Evolutionary conservation across 2,888 invertebrate genomes (phyloP).

Genomic region (Muscina levida): DNA sequence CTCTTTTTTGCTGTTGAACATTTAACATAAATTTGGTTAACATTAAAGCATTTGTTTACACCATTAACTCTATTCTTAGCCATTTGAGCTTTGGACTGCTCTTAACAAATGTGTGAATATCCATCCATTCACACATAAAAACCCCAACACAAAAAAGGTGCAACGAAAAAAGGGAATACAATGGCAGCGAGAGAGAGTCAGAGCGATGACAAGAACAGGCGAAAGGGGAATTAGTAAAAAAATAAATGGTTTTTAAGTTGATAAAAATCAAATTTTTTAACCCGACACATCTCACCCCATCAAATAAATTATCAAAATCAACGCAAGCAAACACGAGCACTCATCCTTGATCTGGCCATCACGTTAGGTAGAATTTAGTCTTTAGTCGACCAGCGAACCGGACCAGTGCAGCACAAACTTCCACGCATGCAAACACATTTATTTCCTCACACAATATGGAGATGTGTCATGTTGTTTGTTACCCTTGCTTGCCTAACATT

Average conservation of each 20-base stretch:
- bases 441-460: conserved; percentile 37
- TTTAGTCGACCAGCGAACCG: not conserved
- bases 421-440: conserved; percentile 43
- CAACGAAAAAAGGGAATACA: not conserved
- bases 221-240: conserved; percentile 16
- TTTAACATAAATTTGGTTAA: conserved; percentile 35
- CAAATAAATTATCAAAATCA: conserved; percentile 59
- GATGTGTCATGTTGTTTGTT: conserved; percentile 38
- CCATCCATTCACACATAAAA: no score
- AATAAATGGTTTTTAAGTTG: conserved; percentile 57
- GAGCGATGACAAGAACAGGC: not conserved
- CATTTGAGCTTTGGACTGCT: conserved; percentile 17
- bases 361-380: no score
- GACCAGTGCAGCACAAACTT: conserved; percentile 35
- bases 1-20: not conserved
- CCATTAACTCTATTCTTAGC: conserved; percentile 24
- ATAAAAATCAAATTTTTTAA: conserved; percentile 60
- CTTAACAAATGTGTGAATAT: conserved; percentile 17
- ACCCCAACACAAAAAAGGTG: conserved; percentile 18
- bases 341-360: not conserved
- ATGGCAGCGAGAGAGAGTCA: not conserved
- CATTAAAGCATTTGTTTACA: conserved; percentile 18
- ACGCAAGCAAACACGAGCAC: not conserved
- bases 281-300: conserved; percentile 61
- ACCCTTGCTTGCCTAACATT: conserved; percentile 37